Evolutionary conservation across 1,140 invertebrate genomes (phyloP), one percentile per base, ranked within the genome.

Genomic region (Apolygus lucorum): DNA sequence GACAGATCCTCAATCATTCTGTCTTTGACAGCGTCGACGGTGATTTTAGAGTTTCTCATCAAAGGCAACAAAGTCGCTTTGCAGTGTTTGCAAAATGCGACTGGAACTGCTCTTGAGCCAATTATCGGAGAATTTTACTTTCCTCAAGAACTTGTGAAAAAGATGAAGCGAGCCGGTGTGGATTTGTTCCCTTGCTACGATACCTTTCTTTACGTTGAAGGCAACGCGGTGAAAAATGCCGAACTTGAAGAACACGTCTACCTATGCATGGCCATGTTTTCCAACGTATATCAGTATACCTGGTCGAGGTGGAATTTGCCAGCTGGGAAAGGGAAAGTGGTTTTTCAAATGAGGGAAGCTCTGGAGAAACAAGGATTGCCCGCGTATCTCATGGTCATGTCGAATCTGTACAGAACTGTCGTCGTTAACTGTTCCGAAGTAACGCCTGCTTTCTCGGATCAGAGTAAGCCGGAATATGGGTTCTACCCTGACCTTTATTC

Each of bases 101-200:
- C 81, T 1, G 82, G 81, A 29, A 77, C 78, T 0, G 81, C 82
- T 0, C 73, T 87, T 1, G 80, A 86, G 71, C 78, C 81, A 21
- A 74, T 83, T n/a, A 74, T 87, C 21, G 83, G 83, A 17, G 76
- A 80, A 54, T 85, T 81, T 73, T 82, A 82, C 78, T 81, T 80
- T 42, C 78, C 85, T 13, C 75, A 28, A n/a, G 28, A 77, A 28
- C 75, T 88, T 74, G 84, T 87, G 78, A 77, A 74, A 28, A 76
- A 91, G 89, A 83, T 86, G 70, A 83, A 84, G 70, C 80, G 81
- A 28, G 84, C 85, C 2, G 92, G 92, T n/a, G 86, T 94, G 42
- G 92, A 95, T 77, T 81, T 96, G n/a, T 96, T 96, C 78, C 93
- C 93, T 0, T 87, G 88, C 69, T 85, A 86, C 70, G 94, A 96